These are phyloP conservation scores for Typhlomys cinereus DNA, from an alignment of 2,113 vertebrate genomes.

Conservation along the genomic window DNA sequence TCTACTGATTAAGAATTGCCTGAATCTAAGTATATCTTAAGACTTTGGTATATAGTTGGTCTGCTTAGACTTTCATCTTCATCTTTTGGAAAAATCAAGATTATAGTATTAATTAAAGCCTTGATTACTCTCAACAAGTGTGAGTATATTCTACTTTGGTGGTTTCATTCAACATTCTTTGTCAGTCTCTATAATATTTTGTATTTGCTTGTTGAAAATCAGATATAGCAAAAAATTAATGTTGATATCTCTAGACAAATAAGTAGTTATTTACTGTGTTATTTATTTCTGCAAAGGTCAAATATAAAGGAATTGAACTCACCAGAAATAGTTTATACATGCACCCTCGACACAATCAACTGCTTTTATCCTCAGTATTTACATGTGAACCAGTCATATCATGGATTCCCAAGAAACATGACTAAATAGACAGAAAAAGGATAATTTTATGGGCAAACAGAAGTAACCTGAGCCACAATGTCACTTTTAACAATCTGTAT, in stretches of 20 bases:
- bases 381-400: background rate
- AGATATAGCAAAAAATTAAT: background rate
- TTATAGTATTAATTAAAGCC: background rate
- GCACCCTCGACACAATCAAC: background rate
- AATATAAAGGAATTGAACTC: background rate
- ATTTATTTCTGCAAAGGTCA: constrained; percentile 1
- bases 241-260: background rate
- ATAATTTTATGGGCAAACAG: background rate
- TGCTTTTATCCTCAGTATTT: background rate
- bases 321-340: background rate
- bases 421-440: background rate
- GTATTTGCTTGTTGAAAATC: background rate
- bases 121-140: background rate
- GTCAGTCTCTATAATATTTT: background rate
- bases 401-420: background rate
- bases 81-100: background rate
- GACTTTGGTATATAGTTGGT: background rate
- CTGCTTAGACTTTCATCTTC: background rate
- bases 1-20: background rate
- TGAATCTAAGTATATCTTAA: background rate
- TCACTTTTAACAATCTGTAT: background rate
- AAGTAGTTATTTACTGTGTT: background rate
- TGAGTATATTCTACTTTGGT: constrained; percentile 41
- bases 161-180: background rate
- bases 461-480: background rate